Evolutionary conservation across 2,888 invertebrate species (phyloP).

Genomic region (Onthophagus sagittarius): DNA sequence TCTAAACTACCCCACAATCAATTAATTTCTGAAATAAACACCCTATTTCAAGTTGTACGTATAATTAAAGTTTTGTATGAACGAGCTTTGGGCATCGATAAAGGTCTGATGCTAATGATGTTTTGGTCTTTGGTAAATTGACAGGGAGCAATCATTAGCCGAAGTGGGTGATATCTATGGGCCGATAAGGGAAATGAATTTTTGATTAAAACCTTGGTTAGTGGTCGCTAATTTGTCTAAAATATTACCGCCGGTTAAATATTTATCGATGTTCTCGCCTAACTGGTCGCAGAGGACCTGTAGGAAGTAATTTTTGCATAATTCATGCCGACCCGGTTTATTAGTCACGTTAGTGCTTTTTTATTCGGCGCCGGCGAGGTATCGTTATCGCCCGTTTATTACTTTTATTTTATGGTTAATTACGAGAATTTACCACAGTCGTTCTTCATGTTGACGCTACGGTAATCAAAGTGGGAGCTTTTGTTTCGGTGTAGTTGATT

Average conservation of each 20-base stretch:
- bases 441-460: background rate
- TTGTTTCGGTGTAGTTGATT: background rate
- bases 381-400: conserved; percentile 8
- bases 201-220: conserved; percentile 18
- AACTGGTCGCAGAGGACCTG: conserved; percentile 10
- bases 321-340: conserved; percentile 27
- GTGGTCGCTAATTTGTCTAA: conserved; percentile 23
- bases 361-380: background rate
- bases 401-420: conserved; percentile 6
- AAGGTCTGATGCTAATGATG: background rate
- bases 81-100: background rate
- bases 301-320: conserved; percentile 32
- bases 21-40: background rate
- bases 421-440: background rate
- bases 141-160: conserved; percentile 3
- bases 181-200: conserved; percentile 16
- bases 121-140: background rate
- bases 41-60: background rate
- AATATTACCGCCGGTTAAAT: conserved; percentile 25
- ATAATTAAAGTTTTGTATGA: background rate
- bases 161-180: conserved; percentile 1
- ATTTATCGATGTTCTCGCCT: conserved; percentile 32
- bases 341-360: conserved; percentile 26
- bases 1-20: background rate
- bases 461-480: background rate